Percentiles rank a stretch among this genome's conserved stretches.
These are phyloP conservation scores for Naja naja DNA, from an alignment of 2,113 vertebrate genomes.

Conservation along the genomic window DNA sequence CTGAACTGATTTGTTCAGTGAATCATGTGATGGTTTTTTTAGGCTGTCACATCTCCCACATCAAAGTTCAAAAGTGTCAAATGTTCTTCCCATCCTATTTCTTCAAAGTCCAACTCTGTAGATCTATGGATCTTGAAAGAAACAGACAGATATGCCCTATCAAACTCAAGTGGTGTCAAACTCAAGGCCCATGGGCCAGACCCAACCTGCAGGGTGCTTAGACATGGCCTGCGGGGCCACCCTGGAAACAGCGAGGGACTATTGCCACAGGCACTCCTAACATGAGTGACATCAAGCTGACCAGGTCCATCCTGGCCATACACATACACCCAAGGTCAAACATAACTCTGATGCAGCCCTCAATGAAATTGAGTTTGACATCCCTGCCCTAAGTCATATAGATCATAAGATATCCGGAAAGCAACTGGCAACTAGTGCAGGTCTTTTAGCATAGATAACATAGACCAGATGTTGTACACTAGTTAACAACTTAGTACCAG, in stretches of 20 bases:
- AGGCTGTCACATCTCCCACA: not conserved
- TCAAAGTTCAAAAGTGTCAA: not conserved
- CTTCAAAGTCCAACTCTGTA: not conserved
- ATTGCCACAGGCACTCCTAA: no score
- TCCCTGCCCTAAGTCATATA: not conserved
- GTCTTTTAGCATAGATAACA: not conserved
- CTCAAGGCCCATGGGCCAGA: no score
- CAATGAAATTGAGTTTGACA: no score
- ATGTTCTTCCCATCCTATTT: not conserved
- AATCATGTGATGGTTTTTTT: not conserved
- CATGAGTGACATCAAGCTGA: no score
- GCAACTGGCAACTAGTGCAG: not conserved
- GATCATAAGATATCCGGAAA: not conserved
- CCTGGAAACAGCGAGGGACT: no score
- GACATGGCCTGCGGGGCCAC: no score
- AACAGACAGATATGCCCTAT: not conserved
- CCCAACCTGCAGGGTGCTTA: no score
- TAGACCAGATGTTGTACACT: not conserved
- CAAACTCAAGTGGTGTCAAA: no score
- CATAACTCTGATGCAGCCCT: no score
- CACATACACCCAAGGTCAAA: no score
- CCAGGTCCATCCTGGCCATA: no score
- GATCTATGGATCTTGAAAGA: not conserved
- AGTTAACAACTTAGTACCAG: not conserved
- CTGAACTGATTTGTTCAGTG: not conserved